Evolutionary conservation across 2,797 vertebrate species (phyloP).

Genomic region (Acipenser oxyrinchus): DNA sequence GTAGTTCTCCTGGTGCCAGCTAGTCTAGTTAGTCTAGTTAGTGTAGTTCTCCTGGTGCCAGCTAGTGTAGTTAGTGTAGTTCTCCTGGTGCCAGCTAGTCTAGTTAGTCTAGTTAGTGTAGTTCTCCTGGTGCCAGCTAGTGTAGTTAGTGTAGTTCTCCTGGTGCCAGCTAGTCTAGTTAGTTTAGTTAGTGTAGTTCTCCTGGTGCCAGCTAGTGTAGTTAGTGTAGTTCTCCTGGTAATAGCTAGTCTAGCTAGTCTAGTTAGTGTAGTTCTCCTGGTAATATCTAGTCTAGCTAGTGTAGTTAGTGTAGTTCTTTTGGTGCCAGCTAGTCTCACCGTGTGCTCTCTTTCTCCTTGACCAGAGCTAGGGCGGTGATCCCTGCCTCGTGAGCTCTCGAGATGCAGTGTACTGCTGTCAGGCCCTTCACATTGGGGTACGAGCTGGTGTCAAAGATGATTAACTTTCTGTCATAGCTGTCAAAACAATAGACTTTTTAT

Average conservation of each 20-base stretch:
- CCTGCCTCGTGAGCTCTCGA: slow-evolving; percentile 30
- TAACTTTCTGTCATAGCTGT: slow-evolving; percentile 33
- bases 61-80: background rate
- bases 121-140: slow-evolving; percentile 7
- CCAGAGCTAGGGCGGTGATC: slow-evolving; percentile 32
- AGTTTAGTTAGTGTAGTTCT: no score
- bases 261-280: slow-evolving; percentile 12
- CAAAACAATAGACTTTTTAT: slow-evolving; percentile 1
- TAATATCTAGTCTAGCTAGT: background rate
- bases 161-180: slow-evolving; percentile 10
- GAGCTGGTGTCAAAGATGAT: slow-evolving; percentile 36
- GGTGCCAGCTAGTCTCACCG: slow-evolving; percentile 22
- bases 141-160: no score
- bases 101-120: background rate
- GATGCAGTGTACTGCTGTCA: slow-evolving; percentile 28
- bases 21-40: no score
- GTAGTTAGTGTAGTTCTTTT: background rate
- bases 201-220: slow-evolving; percentile 8
- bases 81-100: slow-evolving; percentile 10
- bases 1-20: slow-evolving; percentile 10
- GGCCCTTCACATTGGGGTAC: slow-evolving; percentile 21
- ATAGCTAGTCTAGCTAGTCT: background rate
- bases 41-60: slow-evolving; percentile 10
- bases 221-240: slow-evolving; percentile 11
- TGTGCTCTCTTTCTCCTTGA: slow-evolving; percentile 32